Conservation (phyloP, 2,797 vertebrate genomes). For the Manis crassicaudata region DNA sequence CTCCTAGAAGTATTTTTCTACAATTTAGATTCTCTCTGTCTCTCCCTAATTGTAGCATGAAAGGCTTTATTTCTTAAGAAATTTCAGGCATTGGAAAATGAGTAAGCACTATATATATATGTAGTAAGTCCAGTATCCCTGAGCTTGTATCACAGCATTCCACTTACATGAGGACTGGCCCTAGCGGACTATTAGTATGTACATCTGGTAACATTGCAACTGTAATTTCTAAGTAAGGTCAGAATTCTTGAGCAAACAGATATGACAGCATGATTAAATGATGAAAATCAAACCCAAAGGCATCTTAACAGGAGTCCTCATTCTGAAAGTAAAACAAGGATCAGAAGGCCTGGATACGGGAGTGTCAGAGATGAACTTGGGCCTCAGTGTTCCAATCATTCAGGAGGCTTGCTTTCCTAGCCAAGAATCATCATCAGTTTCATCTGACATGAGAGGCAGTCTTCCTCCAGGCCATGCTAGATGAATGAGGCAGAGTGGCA, state of each 20-base stretch:
- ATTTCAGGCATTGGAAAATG: slow-evolving; percentile 21
- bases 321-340: slow-evolving; percentile 44
- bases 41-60: neutral
- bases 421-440: slow-evolving; percentile 68
- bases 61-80: slow-evolving; percentile 43
- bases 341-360: slow-evolving; percentile 41
- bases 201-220: slow-evolving; percentile 21
- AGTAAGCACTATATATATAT: slow-evolving; percentile 26
- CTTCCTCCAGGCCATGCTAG: slow-evolving; percentile 62
- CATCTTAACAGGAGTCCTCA: slow-evolving; percentile 41
- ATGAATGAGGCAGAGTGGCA: slow-evolving; percentile 58
- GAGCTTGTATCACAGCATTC: slow-evolving; percentile 42
- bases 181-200: slow-evolving; percentile 49
- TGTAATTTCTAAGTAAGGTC: slow-evolving; percentile 57
- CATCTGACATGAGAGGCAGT: slow-evolving; percentile 52
- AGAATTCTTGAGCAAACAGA: slow-evolving; percentile 56
- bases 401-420: slow-evolving; percentile 60
- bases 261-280: slow-evolving; percentile 63
- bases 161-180: neutral
- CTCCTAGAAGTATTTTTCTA: neutral
- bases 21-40: neutral
- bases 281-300: slow-evolving; percentile 62
- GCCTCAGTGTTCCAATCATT: slow-evolving; percentile 59
- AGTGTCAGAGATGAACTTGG: slow-evolving; percentile 51
- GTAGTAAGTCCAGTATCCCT: neutral